A percentile compares a stretch with the other conserved stretches of the same genome.
Conservation (phyloP, 1,140 invertebrate species). For the Hesperophylax magnus region DNA sequence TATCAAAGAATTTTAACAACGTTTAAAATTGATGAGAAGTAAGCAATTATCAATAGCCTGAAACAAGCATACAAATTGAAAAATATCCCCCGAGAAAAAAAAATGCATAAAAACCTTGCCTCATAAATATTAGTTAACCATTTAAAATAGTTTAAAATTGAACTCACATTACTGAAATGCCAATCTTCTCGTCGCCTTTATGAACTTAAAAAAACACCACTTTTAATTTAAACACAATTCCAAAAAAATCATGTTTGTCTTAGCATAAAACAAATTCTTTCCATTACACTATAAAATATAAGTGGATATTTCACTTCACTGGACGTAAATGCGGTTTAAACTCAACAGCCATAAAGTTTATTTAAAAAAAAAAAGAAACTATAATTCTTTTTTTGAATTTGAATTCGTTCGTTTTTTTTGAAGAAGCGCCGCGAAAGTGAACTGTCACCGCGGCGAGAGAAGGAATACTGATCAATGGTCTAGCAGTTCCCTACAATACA, state of each 20-base stretch:
- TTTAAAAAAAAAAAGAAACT: neutral
- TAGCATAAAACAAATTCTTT: neutral
- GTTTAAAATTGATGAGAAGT: too few relatives aligned
- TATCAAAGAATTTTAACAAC: too few relatives aligned
- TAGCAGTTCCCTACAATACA: too few relatives aligned
- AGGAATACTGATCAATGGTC: neutral
- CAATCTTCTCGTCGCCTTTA: neutral
- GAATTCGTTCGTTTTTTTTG: neutral
- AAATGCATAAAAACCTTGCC: too few relatives aligned
- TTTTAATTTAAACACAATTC: neutral
- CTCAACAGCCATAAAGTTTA: conserved; percentile 13
- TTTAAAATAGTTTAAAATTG: neutral
- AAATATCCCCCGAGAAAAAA: too few relatives aligned
- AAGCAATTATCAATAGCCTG: too few relatives aligned
- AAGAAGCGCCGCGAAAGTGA: too few relatives aligned
- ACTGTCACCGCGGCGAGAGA: neutral
- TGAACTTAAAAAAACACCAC: neutral
- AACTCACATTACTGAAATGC: neutral
- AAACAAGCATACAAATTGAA: too few relatives aligned
- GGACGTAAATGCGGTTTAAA: conserved; percentile 1
- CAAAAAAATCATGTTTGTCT: neutral
- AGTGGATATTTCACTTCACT: conserved; percentile 9
- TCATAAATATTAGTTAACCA: too few relatives aligned
- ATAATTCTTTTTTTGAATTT: neutral
- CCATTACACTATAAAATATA: conserved; percentile 8